Evolutionary conservation across 2,888 invertebrate species (phyloP).

Genomic region (Drosophila infuscata): DNA sequence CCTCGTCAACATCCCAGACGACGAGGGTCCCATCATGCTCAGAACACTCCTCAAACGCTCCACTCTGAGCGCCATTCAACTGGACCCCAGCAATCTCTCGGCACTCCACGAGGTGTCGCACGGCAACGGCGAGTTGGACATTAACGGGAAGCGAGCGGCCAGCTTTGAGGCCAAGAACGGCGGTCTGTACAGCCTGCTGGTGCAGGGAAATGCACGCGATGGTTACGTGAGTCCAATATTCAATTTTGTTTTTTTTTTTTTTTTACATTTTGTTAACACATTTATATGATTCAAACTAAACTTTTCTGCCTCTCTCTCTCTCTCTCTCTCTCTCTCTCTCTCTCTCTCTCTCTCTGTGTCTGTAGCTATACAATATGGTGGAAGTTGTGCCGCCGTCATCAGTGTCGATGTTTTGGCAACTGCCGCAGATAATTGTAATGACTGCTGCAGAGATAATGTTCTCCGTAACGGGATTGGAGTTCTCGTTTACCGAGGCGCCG

Average conservation of each 20-base stretch:
- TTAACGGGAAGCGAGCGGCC: constrained; percentile 63
- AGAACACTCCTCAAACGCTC: constrained; percentile 34
- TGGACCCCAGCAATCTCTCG: constrained; percentile 60
- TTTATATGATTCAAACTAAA: too few relatives aligned
- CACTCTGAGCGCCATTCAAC: constrained; percentile 2
- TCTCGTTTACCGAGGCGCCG: constrained; percentile 98
- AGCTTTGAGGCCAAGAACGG: constrained; percentile 86
- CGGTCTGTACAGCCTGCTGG: constrained; percentile 88
- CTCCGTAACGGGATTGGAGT: constrained; percentile 97
- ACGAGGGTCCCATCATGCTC: constrained; percentile 62
- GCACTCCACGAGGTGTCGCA: constrained; percentile 59
- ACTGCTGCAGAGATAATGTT: constrained; percentile 98
- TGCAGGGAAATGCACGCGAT: constrained; percentile 84
- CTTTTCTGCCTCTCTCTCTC: too few relatives aligned
- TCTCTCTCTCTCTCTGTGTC: not conserved
- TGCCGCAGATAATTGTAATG: constrained; percentile 97
- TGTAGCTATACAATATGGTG: constrained; percentile 67
- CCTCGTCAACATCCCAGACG: constrained; percentile 74
- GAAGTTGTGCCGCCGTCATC: constrained; percentile 88
- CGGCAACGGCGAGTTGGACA: constrained; percentile 61
- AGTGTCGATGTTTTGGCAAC: constrained; percentile 91
- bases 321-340: too few relatives aligned
- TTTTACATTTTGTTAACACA: not conserved
- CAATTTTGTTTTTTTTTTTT: too few relatives aligned
- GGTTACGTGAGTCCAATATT: constrained; percentile 81